Evolutionary conservation across 92 coral and sea anemone species (phyloP), one percentile per base, ranked within the genome.

Genomic region (Pocillopora grandis): DNA sequence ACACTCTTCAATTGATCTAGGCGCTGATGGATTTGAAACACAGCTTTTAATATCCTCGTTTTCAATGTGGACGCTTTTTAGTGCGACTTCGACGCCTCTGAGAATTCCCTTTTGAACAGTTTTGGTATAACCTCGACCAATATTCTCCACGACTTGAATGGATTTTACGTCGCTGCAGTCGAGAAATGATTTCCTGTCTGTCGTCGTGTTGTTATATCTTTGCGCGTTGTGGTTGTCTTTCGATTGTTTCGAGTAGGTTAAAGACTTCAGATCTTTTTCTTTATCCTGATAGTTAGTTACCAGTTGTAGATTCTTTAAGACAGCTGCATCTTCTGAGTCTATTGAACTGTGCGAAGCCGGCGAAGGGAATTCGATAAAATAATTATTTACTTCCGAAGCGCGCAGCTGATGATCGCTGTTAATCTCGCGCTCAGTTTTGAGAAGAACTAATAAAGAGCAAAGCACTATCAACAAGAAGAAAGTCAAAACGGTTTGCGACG

Each of bases 121-220:
- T 59, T 96, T 96, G 2, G 93, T 96, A 68, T 96, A 96, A 52
- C 99, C 99, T 36, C 91, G 92, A 1, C 98, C 97, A 19, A 94
- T 56, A 74, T 92, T 91, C 11, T 83, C 82, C 8, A 78, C 75
- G n/a, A 92, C 85, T 19, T 20, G 17, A 33, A 91, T 96, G 12
- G 65, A 72, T 36, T 93, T 91, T 20, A 96, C 91, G 18, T 92
- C 97, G 71, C 76, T 76, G 70, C 98, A 96, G 7, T 89, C 90
- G 60, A 94, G 85, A 58, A 76, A 63, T n/a, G 33, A 12, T 36
- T 57, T 17, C 48, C 15, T 36, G 10, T 73, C 79, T n/a, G 79
- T 20, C 1, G 21, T 42, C 49, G 7, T 3, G 49, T 42, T 60
- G 64, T 62, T 73, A 17, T 36, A 83, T 52, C 14, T 3, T 73